Conservation (phyloP, 92 coral and sea anemone genomes). For the Paramuricea clavata region DNA sequence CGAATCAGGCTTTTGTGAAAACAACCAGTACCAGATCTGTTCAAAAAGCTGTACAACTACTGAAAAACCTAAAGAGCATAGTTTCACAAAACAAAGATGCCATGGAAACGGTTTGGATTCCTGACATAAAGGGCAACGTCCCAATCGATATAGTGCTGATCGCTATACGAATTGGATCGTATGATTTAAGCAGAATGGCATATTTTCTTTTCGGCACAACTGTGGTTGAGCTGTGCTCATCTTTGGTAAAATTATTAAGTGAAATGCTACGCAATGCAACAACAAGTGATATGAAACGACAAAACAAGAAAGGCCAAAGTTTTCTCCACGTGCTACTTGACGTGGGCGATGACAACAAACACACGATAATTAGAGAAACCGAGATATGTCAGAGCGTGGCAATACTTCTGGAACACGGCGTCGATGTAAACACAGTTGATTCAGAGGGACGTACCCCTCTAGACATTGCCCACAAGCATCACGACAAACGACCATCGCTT, state of each 20-base stretch:
- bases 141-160: conserved; percentile 6
- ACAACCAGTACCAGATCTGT: neutral
- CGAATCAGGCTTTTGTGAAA: neutral
- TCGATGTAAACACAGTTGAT: conserved; percentile 14
- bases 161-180: conserved; percentile 15
- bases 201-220: neutral
- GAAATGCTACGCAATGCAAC: neutral
- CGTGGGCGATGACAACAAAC: conserved; percentile 18
- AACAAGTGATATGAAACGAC: neutral
- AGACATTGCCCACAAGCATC: neutral
- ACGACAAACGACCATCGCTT: neutral
- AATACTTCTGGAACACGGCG: conserved; percentile 5
- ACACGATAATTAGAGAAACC: neutral
- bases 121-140: conserved; percentile 16
- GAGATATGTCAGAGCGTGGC: conserved; percentile 1
- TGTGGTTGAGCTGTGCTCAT: neutral
- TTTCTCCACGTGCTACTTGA: conserved; percentile 31
- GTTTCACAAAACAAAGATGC: conserved; percentile 1
- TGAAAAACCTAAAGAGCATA: neutral
- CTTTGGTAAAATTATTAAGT: conserved; percentile 2
- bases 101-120: conserved; percentile 36
- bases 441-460: conserved; percentile 6
- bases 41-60: neutral
- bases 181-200: neutral
- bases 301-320: conserved; percentile 33